phyloP scores from a whole-genome alignment of 2,113 vertebrate species.

The Cavia porcellus region DNA sequence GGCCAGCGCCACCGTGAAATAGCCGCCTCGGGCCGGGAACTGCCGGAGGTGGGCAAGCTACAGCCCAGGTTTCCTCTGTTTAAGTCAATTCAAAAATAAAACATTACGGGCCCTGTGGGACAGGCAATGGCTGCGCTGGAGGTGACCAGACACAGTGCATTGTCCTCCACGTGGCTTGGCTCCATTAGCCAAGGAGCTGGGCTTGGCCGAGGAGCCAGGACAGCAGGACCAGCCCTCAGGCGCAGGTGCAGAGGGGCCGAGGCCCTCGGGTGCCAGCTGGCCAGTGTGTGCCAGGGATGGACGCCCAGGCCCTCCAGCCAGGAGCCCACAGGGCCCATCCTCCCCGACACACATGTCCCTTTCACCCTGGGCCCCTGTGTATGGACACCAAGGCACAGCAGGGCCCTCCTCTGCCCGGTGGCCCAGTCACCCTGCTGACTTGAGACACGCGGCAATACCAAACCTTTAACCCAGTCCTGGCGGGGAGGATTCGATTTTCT shows the following conservation, averaged over 20 bases:
- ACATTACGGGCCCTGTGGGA: conserved; percentile 73
- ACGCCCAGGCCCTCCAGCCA: too few species aligned
- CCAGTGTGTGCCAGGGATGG: background rate
- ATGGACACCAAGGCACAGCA: background rate
- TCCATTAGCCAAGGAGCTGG: conserved; percentile 73
- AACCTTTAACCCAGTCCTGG: background rate
- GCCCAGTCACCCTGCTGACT: background rate
- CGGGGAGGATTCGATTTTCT: background rate
- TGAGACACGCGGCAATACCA: background rate
- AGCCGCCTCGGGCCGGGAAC: conserved; percentile 71
- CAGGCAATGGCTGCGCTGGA: conserved; percentile 73
- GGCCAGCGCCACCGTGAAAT: conserved; percentile 39
- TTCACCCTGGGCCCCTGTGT: accelerated
- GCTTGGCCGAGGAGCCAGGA: conserved; percentile 31
- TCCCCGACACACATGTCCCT: too few species aligned
- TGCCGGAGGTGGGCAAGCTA: conserved; percentile 67
- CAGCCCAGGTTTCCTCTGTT: conserved; percentile 66
- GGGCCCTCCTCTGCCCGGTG: background rate
- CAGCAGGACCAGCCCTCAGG: accelerated
- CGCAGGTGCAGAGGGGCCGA: too few species aligned
- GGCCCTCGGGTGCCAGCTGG: too few species aligned
- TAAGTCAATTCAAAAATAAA: conserved; percentile 71
- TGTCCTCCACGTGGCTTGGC: conserved; percentile 78
- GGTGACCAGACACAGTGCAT: conserved; percentile 88
- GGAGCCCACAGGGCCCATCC: background rate